A percentile compares a stretch with the other conserved stretches of the same genome.
phyloP scores from a whole-genome alignment of 2,797 vertebrate species.

The Sorex maritimensis region DNA sequence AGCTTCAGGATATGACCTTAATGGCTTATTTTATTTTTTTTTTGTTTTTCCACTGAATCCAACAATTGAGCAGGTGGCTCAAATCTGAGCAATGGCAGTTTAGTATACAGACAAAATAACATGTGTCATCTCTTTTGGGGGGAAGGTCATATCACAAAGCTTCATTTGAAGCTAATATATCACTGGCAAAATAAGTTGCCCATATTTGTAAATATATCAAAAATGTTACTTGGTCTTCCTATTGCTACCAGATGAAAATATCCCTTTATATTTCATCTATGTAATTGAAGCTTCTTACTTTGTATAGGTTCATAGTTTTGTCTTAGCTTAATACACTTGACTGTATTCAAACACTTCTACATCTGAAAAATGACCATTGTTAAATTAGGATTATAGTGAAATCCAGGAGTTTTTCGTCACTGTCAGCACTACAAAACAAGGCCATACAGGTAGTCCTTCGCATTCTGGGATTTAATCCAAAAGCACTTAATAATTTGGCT shows the following conservation, averaged over 20 bases:
- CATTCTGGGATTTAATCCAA: conserved; percentile 78
- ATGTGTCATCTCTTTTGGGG: not conserved
- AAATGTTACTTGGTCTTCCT: conserved; percentile 4
- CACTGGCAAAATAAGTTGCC: conserved; percentile 23
- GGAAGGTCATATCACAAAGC: not conserved
- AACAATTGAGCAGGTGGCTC: conserved; percentile 36
- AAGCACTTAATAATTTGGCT: conserved; percentile 75
- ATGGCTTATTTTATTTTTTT: not conserved
- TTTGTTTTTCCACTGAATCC: not conserved
- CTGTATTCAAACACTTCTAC: not conserved
- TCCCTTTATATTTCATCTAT: not conserved
- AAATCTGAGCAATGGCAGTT: conserved; percentile 16
- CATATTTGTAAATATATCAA: conserved; percentile 19
- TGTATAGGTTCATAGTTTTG: conserved; percentile 44
- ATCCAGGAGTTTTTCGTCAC: conserved; percentile 70
- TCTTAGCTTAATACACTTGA: not conserved
- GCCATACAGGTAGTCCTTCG: conserved; percentile 41
- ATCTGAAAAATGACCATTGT: conserved; percentile 67
- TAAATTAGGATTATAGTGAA: conserved; percentile 62
- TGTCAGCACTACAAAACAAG: conserved; percentile 74
- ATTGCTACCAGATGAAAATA: conserved; percentile 42
- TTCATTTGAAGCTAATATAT: conserved; percentile 43
- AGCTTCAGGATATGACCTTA: not conserved
- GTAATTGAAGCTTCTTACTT: conserved; percentile 39
- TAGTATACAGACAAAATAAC: conserved; percentile 40